Conservation (phyloP, 1,140 invertebrate genomes). For the Odontomachus brunneus region DNA sequence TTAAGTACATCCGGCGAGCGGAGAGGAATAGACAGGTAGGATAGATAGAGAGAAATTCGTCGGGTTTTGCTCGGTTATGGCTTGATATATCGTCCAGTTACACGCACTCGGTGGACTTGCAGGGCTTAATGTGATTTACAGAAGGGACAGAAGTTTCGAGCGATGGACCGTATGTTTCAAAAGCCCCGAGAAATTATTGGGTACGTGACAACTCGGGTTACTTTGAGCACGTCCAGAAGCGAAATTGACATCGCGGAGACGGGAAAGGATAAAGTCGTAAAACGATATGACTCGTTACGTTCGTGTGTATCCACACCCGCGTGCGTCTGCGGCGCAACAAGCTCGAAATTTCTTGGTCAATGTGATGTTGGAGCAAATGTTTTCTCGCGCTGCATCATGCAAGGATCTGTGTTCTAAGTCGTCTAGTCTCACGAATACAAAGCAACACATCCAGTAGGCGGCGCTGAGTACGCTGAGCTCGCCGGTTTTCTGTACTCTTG, state of each 20-base stretch:
- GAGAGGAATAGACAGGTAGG: background rate
- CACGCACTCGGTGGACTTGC: constrained; percentile 63
- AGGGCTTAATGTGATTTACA: constrained; percentile 76
- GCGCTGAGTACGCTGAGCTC: too few relatives aligned
- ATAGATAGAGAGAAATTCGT: constrained; percentile 57
- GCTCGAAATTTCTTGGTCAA: constrained; percentile 41
- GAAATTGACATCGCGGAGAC: constrained; percentile 58
- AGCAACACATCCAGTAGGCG: too few relatives aligned
- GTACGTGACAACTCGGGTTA: constrained; percentile 68
- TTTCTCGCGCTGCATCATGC: background rate
- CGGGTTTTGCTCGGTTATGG: constrained; percentile 51
- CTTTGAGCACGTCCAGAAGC: constrained; percentile 43
- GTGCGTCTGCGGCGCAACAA: constrained; percentile 27
- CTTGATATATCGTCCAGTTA: constrained; percentile 65
- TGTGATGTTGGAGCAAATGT: constrained; percentile 16
- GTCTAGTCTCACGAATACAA: background rate
- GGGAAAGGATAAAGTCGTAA: constrained; percentile 60
- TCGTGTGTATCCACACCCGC: constrained; percentile 29
- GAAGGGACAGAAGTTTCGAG: constrained; percentile 70
- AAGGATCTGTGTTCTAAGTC: background rate
- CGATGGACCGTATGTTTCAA: constrained; percentile 72
- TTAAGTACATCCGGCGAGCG: constrained; percentile 42
- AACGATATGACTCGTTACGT: constrained; percentile 59
- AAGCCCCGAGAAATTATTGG: constrained; percentile 73
- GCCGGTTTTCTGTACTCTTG: too few relatives aligned